A percentile compares a stretch with the other conserved stretches of the same genome.
phyloP scores from a whole-genome alignment of 2,113 vertebrate genomes.

The Elgaria multicarinata region DNA sequence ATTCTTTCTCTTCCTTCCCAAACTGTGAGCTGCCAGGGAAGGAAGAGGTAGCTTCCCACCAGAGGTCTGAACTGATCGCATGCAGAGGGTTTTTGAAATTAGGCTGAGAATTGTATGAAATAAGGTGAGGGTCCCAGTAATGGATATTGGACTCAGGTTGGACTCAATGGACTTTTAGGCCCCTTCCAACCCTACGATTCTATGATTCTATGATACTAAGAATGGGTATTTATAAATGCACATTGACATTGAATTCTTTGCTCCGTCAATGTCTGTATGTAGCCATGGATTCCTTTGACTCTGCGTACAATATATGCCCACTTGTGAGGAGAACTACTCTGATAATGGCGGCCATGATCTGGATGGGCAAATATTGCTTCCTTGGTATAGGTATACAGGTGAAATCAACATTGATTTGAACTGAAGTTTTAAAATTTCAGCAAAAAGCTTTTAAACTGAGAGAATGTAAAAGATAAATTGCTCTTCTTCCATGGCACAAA shows the following conservation, averaged over 20 bases:
- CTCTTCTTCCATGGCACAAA: background rate
- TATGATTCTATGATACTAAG: too few species aligned
- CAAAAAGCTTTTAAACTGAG: constrained; percentile 18
- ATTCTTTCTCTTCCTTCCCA: too few species aligned
- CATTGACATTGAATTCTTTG: background rate
- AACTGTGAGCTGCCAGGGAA: too few species aligned
- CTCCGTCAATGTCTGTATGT: background rate
- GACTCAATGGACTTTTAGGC: too few species aligned
- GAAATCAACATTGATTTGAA: constrained; percentile 9
- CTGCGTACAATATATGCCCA: background rate
- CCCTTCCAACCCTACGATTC: too few species aligned
- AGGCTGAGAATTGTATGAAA: too few species aligned
- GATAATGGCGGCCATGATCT: background rate
- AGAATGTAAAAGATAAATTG: constrained; percentile 14
- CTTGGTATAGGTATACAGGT: background rate
- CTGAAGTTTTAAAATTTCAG: constrained; percentile 5
- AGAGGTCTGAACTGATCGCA: too few species aligned
- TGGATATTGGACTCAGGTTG: too few species aligned
- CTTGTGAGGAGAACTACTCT: background rate
- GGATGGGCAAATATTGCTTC: background rate
- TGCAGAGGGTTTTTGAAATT: too few species aligned
- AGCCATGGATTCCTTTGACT: background rate
- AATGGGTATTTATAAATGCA: background rate
- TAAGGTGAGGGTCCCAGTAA: too few species aligned
- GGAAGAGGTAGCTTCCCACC: too few species aligned